Evolutionary conservation across 1,140 invertebrate genomes (phyloP), one percentile per base, ranked within the genome.

Genomic region (Drosophila asahinai): DNA sequence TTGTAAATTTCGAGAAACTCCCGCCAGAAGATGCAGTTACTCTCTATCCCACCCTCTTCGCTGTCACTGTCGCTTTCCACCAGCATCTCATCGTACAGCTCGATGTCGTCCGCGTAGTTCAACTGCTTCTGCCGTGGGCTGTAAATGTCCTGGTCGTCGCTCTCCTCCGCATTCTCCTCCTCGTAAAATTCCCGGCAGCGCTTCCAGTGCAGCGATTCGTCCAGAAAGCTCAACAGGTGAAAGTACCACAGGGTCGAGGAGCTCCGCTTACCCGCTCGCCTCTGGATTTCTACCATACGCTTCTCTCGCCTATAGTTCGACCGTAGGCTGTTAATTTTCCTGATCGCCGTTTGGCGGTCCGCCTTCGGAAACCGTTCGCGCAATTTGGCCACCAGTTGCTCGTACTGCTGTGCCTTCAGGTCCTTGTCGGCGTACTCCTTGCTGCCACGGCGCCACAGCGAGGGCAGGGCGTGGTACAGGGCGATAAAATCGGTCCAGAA

Each of bases 301-400:
- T 55, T 55, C 7, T 55, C 54, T 5, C 54, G 54, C 19, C 54
- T 55, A 17, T 55, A 55, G 14, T 55, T 55, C 1, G 54, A 40
- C 33, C 54, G 33, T 1, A 55, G 22, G 33, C 54, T 9, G 5
- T 55, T 55, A 19, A 55, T 55, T 15, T 55, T 55, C 33, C 9
- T 38, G 33, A 55, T 55, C 8, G 14, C 54, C 14, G 54, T 55
- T 55, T 55, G 54, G 54, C 54, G 54, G 54, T 55, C 54, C 8
- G 54, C 54, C 19, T 22, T 40, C 4, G 54, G 33, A 8, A 11
- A 55, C 14, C 54, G 54, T 38, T 55, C 54, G 14, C 54, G 54
- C 19, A 55, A 4, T 0, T 55, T 55, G 19, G 14, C 54, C 54
- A 55, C 54, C 54, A 55, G 54, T 55, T 40, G 54, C 33, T 15